Evolutionary conservation across 2,888 invertebrate species (phyloP), one percentile per base, ranked within the genome.

Genomic region (Agrochola macilenta): DNA sequence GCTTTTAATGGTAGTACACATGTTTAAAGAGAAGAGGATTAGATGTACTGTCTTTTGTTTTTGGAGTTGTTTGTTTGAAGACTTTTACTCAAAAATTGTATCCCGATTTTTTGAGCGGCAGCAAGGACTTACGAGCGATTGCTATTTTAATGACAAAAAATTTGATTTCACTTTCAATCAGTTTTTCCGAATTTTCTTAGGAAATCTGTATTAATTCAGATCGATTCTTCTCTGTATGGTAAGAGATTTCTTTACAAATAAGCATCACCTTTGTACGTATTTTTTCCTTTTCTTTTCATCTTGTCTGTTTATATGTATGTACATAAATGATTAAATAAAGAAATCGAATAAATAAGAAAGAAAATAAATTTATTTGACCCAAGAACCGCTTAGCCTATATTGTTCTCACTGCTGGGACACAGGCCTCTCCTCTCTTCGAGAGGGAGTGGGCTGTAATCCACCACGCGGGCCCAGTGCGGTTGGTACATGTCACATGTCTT

Each of bases 1-100:
- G 77, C 69, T 87, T 85, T 85, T 82, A 82, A 86, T 83, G 70
- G 79, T 66, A 39, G 64, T 76, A 73, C 73, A 84, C 71, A 74
- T 81, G 78, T 84, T 84, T 81, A 70, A 74, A 69, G 61, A 58
- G 71, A 52, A 63, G 58, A 43, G 69, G 66, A 81, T 82, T 79
- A 78, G 58, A 35, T 66, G 64, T 39, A 26, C 43, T 66, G 52
- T 23, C 72, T 79, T 77, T 69, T 74, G 58, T 69, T 76, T 78
- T 20, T 35, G 5, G 14, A 49, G 35, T 65, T 39, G 30, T 54
- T 71, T 46, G 66, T 49, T 64, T 52, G 14, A 35, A 35, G 60
- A 63, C 1, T n/a, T 66, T 49, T 23, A 9, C 5, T 30, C 5
- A 26, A 54, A 8, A 20, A 57, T 54, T 63, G 66, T 63, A 52